Evolutionary conservation across 2,113 vertebrate species (phyloP).

Genomic region (Phodopus roborovskii): DNA sequence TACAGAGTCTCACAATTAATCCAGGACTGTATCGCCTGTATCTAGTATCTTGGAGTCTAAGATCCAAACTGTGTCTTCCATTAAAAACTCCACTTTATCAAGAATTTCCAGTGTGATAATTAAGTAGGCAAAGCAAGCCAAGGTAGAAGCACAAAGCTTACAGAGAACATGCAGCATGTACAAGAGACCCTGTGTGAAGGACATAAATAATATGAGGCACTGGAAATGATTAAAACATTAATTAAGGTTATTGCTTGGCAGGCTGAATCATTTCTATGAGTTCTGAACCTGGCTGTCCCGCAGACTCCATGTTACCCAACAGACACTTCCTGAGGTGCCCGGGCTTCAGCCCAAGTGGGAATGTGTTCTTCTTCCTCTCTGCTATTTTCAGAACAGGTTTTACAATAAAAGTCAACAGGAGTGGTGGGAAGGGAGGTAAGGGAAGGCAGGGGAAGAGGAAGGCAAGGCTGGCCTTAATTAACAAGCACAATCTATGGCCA

Average conservation of each 20-base stretch:
- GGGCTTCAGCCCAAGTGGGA: slow-evolving; percentile 34
- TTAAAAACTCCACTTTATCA: neutral
- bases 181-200: neutral
- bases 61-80: neutral
- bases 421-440: neutral
- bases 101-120: neutral
- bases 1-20: accelerated
- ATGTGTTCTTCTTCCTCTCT: neutral
- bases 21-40: accelerated
- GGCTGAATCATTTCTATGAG: neutral
- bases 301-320: neutral
- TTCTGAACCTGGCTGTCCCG: neutral
- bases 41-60: accelerated
- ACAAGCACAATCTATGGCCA: neutral
- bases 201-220: slow-evolving; percentile 22
- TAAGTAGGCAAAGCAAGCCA: neutral
- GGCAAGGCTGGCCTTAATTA: slow-evolving; percentile 49
- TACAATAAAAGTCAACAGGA: slow-evolving; percentile 20
- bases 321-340: neutral
- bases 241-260: slow-evolving; percentile 16
- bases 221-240: slow-evolving; percentile 39
- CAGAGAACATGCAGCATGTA: neutral
- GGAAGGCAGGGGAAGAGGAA: neutral
- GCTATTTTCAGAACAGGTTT: slow-evolving; percentile 64
- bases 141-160: neutral